Evolutionary conservation across 2,113 vertebrate species (phyloP).

Genomic region (Solenodon paradoxus): DNA sequence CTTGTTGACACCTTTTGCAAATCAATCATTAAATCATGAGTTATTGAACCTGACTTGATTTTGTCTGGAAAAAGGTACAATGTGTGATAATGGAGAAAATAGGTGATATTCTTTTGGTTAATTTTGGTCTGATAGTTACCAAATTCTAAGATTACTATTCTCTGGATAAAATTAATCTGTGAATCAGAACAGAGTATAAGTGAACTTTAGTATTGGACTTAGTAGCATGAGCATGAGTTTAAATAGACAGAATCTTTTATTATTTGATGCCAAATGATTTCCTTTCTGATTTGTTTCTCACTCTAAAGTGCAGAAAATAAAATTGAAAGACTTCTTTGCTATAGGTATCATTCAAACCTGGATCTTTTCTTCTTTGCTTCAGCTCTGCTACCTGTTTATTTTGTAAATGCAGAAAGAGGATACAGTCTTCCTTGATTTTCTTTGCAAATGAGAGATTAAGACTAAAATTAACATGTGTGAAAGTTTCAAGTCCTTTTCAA

Average conservation of each 20-base stretch:
- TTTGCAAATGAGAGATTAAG: neutral
- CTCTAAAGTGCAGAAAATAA: neutral
- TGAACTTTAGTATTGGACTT: neutral
- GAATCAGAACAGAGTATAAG: neutral
- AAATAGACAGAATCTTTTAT: neutral
- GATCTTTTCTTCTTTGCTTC: neutral
- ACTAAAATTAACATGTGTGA: neutral
- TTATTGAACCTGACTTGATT: neutral
- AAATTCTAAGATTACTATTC: neutral
- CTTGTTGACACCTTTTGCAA: neutral
- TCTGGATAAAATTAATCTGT: neutral
- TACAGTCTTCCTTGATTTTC: accelerated
- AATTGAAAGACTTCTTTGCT: neutral
- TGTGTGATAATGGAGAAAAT: neutral
- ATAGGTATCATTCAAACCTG: neutral
- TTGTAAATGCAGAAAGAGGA: too few species aligned
- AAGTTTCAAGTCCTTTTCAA: accelerated
- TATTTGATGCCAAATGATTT: neutral
- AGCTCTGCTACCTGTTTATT: neutral
- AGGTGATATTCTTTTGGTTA: neutral
- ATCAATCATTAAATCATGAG: neutral
- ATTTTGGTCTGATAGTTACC: neutral
- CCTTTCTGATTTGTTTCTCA: neutral
- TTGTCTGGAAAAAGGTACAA: neutral
- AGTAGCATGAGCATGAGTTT: neutral